These are phyloP conservation scores for Sciaenops ocellatus DNA, from an alignment of 2,797 vertebrate species.

Conservation along the genomic window DNA sequence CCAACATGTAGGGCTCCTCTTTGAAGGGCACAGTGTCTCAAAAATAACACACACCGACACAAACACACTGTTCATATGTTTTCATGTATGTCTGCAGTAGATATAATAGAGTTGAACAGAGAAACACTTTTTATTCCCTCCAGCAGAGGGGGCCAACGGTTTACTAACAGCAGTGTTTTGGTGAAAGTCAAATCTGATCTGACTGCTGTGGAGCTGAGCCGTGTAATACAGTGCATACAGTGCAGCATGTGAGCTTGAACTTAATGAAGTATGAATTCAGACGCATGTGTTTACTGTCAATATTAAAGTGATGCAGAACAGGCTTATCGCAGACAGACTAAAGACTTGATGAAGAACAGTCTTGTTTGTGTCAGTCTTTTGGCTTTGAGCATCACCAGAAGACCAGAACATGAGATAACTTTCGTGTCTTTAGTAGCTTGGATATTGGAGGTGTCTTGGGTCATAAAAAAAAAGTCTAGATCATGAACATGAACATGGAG, in stretches of 20 bases:
- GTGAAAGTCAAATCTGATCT: not conserved
- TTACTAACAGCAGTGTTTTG: not conserved
- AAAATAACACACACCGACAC: not conserved
- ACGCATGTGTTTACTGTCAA: not conserved
- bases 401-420: too few relatives aligned
- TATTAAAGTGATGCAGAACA: not conserved
- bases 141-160: constrained; percentile 42
- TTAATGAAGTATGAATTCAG: not conserved
- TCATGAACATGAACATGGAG: not conserved
- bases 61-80: not conserved
- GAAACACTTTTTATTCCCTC: not conserved
- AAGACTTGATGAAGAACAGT: too few relatives aligned
- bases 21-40: constrained; percentile 17
- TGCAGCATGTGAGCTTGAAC: not conserved
- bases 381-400: too few relatives aligned
- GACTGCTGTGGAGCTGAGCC: too few relatives aligned
- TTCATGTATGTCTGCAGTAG: too few relatives aligned
- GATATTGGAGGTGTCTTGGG: too few relatives aligned
- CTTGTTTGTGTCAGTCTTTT: too few relatives aligned
- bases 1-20: not conserved
- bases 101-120: not conserved
- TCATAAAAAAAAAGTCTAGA: too few relatives aligned
- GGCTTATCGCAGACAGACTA: not conserved
- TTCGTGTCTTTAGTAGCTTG: too few relatives aligned
- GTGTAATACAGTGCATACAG: too few relatives aligned